phyloP scores from a whole-genome alignment of 1,140 invertebrate genomes.

The Formica selysi region DNA sequence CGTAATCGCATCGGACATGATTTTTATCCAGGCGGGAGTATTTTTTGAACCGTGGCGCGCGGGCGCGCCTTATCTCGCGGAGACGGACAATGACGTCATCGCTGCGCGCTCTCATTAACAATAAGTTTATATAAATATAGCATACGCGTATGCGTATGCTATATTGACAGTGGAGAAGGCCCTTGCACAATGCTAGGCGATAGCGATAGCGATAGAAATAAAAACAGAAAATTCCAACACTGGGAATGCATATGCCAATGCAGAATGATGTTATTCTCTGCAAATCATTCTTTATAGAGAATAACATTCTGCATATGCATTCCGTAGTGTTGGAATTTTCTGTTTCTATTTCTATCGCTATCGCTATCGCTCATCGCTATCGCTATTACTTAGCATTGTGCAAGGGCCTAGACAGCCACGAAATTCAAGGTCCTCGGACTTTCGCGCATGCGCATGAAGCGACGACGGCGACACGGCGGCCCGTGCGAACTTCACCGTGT shows the following conservation, averaged over 20 bases:
- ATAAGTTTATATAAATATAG: no score
- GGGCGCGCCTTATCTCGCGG: neutral
- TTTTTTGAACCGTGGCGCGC: conserved; percentile 25
- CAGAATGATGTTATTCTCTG: no score
- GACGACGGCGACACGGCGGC: conserved; percentile 35
- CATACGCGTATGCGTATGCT: neutral
- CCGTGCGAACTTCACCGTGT: conserved; percentile 66
- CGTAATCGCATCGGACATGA: neutral
- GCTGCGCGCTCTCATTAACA: neutral
- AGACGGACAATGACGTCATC: neutral
- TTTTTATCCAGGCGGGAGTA: conserved; percentile 22
- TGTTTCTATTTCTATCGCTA: no score
- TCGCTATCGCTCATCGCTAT: no score
- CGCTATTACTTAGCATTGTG: no score
- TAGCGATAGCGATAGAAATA: no score
- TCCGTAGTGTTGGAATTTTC: no score
- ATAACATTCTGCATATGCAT: no score
- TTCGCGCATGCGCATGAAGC: neutral
- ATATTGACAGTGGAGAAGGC: neutral
- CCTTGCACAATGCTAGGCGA: no score
- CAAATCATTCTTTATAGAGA: no score
- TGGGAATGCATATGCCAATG: no score
- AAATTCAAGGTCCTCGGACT: conserved; percentile 41
- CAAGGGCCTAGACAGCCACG: neutral
- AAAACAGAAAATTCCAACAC: no score